Evolutionary conservation across 2,797 vertebrate species (phyloP).

Genomic region (Leuciscus waleckii): DNA sequence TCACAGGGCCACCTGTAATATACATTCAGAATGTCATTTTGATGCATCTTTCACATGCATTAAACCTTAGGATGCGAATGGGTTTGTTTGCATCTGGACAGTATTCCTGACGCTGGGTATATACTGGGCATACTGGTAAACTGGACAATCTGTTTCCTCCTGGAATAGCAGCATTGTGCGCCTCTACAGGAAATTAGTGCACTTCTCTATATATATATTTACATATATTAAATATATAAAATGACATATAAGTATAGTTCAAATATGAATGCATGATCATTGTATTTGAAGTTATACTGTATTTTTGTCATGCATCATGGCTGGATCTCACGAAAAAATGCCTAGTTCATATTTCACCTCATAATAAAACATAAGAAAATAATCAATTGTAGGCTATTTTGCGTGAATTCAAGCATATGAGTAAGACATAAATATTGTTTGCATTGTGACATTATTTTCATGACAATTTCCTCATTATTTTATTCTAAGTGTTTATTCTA

Average conservation of each 20-base stretch:
- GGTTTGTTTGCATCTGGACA: slow-evolving; percentile 40
- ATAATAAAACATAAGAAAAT: background rate
- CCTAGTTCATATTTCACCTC: background rate
- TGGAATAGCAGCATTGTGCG: background rate
- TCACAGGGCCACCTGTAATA: background rate
- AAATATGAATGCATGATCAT: background rate
- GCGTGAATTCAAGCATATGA: background rate
- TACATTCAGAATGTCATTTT: background rate
- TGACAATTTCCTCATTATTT: background rate
- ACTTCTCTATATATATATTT: too few relatives aligned
- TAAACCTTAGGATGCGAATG: background rate
- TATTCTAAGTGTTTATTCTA: background rate
- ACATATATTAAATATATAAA: too few relatives aligned
- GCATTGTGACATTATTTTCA: background rate
- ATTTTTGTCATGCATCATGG: background rate
- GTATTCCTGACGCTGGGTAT: background rate
- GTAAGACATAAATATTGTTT: background rate
- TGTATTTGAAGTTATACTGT: background rate
- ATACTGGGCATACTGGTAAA: background rate
- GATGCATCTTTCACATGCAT: background rate
- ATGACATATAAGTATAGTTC: too few relatives aligned
- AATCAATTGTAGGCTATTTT: background rate
- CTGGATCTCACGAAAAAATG: background rate
- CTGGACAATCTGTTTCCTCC: background rate
- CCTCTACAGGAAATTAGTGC: background rate